Base-by-base conservation (phyloP, 2,888 invertebrate species). In the Euclidia mi region DNA sequence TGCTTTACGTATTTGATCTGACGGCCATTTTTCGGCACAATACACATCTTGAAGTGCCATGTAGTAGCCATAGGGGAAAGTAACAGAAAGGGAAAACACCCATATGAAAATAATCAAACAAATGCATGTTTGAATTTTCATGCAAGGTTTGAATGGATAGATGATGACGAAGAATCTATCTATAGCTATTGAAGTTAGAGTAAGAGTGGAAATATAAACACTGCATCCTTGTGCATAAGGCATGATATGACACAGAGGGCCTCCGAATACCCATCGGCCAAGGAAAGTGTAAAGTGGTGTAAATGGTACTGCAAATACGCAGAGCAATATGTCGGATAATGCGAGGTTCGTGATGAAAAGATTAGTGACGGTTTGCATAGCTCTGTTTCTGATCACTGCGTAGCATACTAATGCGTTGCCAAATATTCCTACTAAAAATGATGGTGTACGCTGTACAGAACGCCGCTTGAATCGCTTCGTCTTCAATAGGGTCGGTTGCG, bases 341-440 rank as follows among this genome's bases (percentile, higher is more conserved):
- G 98, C 98, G 71, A 98, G 94, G 90, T 98, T 98, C 76, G 97
- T 97, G 90, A 98, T 98, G 94, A 98, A 98, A 59, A 98, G 95
- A 91, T 98, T 98, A 64, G 98, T 98, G 66, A 98, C 98, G 0
- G 98, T 98, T 91, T 98, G 98, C 98, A 98, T 98, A 61, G 97
- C 96, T 77, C 96, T 96, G 87, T 98, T 98, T 41, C 97, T 95
- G 56, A 96, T 96, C 9, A 98, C 98, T 4, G 98, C 98, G 86
- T 97, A 98, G 78, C 98, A 97, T 45, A 98, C 98, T 49, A 98
- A 91, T n/a, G 96, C 96, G 82, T 98, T 98, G 1, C 98, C 98
- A 76, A 96, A 96, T 28, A 98, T 93, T 1, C 98, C 98, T 15
- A 98, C 94, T 3, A 97, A 98, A 98, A 69, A 98, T 97, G 18